A percentile compares a stretch with the other conserved stretches of the same genome.
These are phyloP conservation scores for Rhagonycha fulva DNA, from an alignment of 2,888 invertebrate genomes.

Conservation along the genomic window DNA sequence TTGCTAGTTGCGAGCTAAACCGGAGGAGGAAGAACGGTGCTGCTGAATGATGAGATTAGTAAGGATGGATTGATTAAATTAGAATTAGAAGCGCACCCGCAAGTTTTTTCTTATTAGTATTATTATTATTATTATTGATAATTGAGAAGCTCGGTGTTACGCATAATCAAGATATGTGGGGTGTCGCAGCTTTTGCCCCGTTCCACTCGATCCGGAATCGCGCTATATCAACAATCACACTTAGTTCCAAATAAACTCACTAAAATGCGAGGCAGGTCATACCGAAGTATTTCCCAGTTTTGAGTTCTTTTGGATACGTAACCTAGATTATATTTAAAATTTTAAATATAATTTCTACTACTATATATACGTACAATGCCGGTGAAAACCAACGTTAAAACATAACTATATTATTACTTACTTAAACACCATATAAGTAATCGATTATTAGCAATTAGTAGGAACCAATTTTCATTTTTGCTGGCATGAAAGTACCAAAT, in stretches of 20 bases:
- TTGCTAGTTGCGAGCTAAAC: slow-evolving; percentile 46
- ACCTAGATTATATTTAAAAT: slow-evolving; percentile 51
- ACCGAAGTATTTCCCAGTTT: slow-evolving; percentile 58
- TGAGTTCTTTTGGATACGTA: slow-evolving; percentile 60
- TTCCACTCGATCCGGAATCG: slow-evolving; percentile 35
- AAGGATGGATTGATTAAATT: slow-evolving; percentile 12
- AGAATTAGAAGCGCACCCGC: slow-evolving; percentile 22
- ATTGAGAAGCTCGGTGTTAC: slow-evolving; percentile 20
- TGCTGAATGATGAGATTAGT: slow-evolving; percentile 22
- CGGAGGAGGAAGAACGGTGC: slow-evolving; percentile 31
- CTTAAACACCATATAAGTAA: slow-evolving; percentile 54
- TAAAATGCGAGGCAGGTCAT: slow-evolving; percentile 73
- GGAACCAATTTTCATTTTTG: slow-evolving; percentile 56
- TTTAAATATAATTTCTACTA: slow-evolving; percentile 57
- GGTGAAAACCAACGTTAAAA: slow-evolving; percentile 55
- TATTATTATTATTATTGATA: slow-evolving; percentile 3
- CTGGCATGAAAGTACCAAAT: slow-evolving; percentile 48
- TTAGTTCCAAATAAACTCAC: slow-evolving; percentile 78
- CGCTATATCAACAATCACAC: slow-evolving; percentile 69
- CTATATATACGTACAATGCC: slow-evolving; percentile 58
- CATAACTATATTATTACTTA: slow-evolving; percentile 56
- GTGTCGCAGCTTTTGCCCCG: slow-evolving; percentile 30
- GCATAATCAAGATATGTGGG: slow-evolving; percentile 24
- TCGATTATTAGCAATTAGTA: slow-evolving; percentile 57
- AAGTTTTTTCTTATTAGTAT: background rate